Conservation (phyloP, 2,888 invertebrate genomes). For the Parthenolecanium corni region DNA sequence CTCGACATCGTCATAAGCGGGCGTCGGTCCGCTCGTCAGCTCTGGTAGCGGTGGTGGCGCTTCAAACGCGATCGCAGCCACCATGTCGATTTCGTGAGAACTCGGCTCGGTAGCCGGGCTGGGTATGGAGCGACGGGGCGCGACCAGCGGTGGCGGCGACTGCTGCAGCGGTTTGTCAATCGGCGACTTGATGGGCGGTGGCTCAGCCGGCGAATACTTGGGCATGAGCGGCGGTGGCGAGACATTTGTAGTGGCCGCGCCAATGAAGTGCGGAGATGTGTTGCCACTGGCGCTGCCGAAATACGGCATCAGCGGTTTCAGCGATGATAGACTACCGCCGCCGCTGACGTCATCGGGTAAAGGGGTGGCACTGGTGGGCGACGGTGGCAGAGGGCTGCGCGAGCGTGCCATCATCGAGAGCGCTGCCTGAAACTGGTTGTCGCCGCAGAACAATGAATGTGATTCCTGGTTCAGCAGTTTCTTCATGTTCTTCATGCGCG, state of each 20-base stretch:
- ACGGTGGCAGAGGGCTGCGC: constrained; percentile 64
- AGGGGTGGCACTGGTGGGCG: constrained; percentile 44
- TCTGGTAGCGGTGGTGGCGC: not conserved
- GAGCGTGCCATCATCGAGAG: constrained; percentile 71
- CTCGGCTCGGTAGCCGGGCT: constrained; percentile 3
- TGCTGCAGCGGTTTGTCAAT: constrained; percentile 39
- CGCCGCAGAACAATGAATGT: constrained; percentile 48
- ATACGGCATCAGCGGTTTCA: constrained; percentile 31
- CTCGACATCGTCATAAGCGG: constrained; percentile 59
- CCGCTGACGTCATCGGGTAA: constrained; percentile 40
- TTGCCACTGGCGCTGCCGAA: not conserved
- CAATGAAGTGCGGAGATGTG: not conserved
- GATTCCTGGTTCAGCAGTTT: constrained; percentile 61
- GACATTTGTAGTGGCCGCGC: not conserved
- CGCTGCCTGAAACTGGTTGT: constrained; percentile 61
- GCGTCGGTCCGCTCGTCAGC: not conserved
- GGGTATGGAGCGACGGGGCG: constrained; percentile 41
- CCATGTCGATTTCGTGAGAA: not conserved
- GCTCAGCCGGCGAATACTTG: constrained; percentile 40
- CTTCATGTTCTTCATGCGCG: constrained; percentile 80
- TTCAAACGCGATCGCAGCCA: not conserved
- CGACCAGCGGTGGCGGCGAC: constrained; percentile 45
- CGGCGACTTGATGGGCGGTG: not conserved
- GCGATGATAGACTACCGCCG: constrained; percentile 20
- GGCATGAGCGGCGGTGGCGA: constrained; percentile 48